Percentiles rank a stretch among this genome's conserved stretches.
These are phyloP conservation scores for Drosophila gunungcola DNA, from an alignment of 1,140 invertebrate species.

Conservation along the genomic window DNA sequence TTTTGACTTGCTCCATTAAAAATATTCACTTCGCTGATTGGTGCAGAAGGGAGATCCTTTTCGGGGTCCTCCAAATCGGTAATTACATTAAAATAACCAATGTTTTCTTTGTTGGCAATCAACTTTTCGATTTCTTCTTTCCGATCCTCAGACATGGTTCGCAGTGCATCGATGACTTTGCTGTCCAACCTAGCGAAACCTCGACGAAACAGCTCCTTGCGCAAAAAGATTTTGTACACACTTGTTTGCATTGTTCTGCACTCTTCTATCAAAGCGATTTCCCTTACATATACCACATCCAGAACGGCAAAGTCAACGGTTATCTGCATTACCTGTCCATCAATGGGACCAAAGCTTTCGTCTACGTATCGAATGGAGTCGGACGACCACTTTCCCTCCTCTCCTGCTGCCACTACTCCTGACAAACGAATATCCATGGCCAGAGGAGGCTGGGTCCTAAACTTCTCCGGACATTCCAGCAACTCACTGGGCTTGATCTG, in stretches of 20 bases:
- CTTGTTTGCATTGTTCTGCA: slow-evolving; percentile 40
- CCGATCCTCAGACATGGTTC: not conserved
- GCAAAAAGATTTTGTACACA: slow-evolving; percentile 21
- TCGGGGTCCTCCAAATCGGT: not conserved
- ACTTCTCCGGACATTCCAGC: slow-evolving; percentile 30
- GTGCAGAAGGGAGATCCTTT: not conserved
- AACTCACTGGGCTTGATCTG: slow-evolving; percentile 18
- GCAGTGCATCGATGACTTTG: not conserved
- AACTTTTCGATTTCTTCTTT: not conserved
- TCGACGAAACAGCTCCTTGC: slow-evolving; percentile 25
- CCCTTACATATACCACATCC: slow-evolving; percentile 29
- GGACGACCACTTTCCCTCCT: not conserved
- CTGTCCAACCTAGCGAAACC: slow-evolving; percentile 8
- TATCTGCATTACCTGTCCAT: slow-evolving; percentile 35
- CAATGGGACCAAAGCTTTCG: not conserved
- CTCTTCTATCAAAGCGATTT: slow-evolving; percentile 43
- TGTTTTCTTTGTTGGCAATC: not conserved
- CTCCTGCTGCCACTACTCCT: slow-evolving; percentile 5
- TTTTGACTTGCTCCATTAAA: not conserved
- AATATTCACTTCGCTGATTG: not conserved
- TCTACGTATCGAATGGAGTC: slow-evolving; percentile 27
- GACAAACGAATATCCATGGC: slow-evolving; percentile 47
- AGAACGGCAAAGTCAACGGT: slow-evolving; percentile 38
- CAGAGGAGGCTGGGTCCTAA: slow-evolving; percentile 16
- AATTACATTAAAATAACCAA: not conserved